These are phyloP conservation scores for Plotosus lineatus DNA, from an alignment of 2,113 vertebrate genomes.

Conservation along the genomic window DNA sequence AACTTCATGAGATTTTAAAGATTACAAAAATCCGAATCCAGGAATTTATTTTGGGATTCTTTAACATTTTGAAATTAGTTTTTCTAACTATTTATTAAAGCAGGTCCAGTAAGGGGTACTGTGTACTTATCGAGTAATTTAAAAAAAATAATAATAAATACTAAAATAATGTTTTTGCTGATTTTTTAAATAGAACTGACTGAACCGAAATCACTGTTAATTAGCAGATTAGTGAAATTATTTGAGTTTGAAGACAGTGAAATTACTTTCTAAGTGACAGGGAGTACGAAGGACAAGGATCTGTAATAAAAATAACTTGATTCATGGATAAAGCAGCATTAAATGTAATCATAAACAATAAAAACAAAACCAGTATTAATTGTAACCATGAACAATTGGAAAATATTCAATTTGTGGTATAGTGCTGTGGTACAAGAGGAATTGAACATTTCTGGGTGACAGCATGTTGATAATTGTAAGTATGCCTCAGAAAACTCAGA, in stretches of 20 bases:
- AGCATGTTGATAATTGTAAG: not conserved
- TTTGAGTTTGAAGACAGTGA: not conserved
- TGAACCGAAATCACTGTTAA: not conserved
- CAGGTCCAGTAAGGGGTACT: too few species aligned
- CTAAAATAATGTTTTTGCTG: not conserved
- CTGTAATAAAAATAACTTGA: not conserved
- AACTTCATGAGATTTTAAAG: too few species aligned
- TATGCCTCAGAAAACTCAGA: not conserved
- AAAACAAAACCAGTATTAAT: too few species aligned
- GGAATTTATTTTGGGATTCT: too few species aligned
- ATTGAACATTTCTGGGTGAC: not conserved
- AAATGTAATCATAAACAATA: not conserved
- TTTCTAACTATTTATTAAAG: too few species aligned
- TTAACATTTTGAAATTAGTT: too few species aligned
- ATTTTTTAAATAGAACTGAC: not conserved
- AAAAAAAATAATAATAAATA: too few species aligned
- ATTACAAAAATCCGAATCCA: too few species aligned
- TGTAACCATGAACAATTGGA: not conserved
- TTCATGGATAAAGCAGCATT: not conserved
- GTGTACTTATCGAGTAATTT: too few species aligned
- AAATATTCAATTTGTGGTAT: not conserved
- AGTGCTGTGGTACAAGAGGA: not conserved
- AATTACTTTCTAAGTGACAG: not conserved
- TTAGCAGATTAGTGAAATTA: not conserved
- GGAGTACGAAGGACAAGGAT: not conserved